Evolutionary conservation across 2,888 invertebrate species (phyloP), one percentile per base, ranked within the genome.

Genomic region (Gryllus longicercus): DNA sequence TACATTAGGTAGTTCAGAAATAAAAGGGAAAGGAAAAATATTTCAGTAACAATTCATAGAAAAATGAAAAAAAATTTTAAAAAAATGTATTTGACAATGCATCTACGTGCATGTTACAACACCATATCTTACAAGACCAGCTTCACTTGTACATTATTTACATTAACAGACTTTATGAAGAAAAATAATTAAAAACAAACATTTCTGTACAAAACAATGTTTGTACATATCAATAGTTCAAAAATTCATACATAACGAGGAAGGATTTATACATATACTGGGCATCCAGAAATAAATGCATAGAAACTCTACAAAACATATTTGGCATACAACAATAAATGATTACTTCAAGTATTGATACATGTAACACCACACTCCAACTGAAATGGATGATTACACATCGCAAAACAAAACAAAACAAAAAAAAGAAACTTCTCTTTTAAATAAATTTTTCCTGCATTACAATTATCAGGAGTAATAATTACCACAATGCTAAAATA

Each of bases 31-130:
- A 25, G 25, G 25, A 25, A 38, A 38, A 38, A 38, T 8, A 38
- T 38, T 38, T 38, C 38, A 38, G 38, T 38, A 38, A 38, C 38
- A 38, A 38, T 38, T 38, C 38, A 38, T 38, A 8, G 38, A 38
- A 38, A 38, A 38, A 38, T 38, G 38, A 38, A 38, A 38, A 21
- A 38, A 38, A 38, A 63, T 63, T 63, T n/a, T 63, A 83, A 82
- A 83, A 83, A 83, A 81, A 82, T 83, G 82, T 83, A 82, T 83
- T 82, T 83, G 79, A 83, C 82, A 79, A 82, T 83, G 84, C 83
- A 86, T 86, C 88, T 89, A 89, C 89, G 88, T 88, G 88, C 89
- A 89, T 89, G 89, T 88, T 89, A 89, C 89, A 89, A 90, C 88
- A 88, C 88, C 88, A 88, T 87, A 88, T 88, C 87, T 88, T 88